Evolutionary conservation across 2,888 invertebrate species (phyloP).

Genomic region (Dynastes tityus): DNA sequence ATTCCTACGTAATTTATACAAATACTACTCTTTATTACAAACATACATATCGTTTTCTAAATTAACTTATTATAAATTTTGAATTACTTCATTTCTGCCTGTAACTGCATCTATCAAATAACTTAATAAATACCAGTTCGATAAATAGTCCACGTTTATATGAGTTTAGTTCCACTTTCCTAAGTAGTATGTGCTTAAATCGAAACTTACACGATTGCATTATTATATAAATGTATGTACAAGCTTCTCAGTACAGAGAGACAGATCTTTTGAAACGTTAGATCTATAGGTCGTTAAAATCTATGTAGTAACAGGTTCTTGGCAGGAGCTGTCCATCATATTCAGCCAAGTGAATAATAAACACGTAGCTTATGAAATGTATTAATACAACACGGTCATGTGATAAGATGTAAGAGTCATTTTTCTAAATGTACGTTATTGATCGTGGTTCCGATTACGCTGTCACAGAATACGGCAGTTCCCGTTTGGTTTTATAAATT

Average conservation of each 20-base stretch:
- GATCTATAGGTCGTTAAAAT: constrained; percentile 32
- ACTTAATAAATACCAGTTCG: no score
- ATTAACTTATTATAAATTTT: no score
- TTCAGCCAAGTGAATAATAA: constrained; percentile 21
- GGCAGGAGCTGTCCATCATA: constrained; percentile 30
- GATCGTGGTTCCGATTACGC: no score
- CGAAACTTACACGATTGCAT: background rate
- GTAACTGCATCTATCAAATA: no score
- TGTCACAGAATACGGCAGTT: no score
- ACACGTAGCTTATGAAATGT: background rate
- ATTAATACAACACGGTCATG: background rate
- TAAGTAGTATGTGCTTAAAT: background rate
- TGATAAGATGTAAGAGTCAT: constrained; percentile 9
- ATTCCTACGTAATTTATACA: no score
- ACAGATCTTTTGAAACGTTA: constrained; percentile 10
- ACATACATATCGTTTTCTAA: no score
- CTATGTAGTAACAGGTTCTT: constrained; percentile 33
- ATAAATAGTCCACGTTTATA: no score
- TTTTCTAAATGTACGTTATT: background rate
- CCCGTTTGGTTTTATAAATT: background rate
- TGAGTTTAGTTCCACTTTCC: background rate
- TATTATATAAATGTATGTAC: constrained; percentile 5
- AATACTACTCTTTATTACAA: no score
- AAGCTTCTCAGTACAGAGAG: background rate
- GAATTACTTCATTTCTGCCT: no score